Conservation (phyloP, 92 coral and sea anemone species). For the Micromussa lordhowensis region DNA sequence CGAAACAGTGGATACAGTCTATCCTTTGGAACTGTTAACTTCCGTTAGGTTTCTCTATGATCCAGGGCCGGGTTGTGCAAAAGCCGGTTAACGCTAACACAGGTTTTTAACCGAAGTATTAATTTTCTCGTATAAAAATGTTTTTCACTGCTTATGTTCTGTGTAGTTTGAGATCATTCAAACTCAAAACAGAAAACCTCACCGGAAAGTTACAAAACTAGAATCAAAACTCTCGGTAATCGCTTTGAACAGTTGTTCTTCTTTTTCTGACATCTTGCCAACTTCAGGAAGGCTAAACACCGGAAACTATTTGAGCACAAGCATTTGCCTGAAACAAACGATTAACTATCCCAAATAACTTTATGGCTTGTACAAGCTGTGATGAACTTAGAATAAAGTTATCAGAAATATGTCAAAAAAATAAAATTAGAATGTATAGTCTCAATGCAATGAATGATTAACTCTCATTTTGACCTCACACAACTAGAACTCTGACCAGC, state of each 20-base stretch:
- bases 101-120: too few relatives aligned
- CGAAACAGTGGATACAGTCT: too few relatives aligned
- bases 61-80: too few relatives aligned
- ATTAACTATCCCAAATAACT: neutral
- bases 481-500: neutral
- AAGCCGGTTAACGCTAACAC: too few relatives aligned
- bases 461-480: neutral
- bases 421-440: neutral
- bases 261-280: neutral
- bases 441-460: neutral
- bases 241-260: too few relatives aligned
- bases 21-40: too few relatives aligned
- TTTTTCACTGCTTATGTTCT: too few relatives aligned
- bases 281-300: neutral
- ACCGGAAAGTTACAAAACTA: too few relatives aligned
- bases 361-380: neutral
- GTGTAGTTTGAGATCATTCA: too few relatives aligned
- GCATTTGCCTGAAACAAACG: neutral
- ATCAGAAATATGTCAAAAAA: neutral
- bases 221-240: too few relatives aligned
- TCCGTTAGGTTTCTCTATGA: neutral
- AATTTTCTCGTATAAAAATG: too few relatives aligned
- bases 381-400: neutral
- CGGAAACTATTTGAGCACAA: neutral
- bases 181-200: too few relatives aligned